Conservation (phyloP, 2,113 vertebrate species). For the Machaerirhynchus nigripectus region DNA sequence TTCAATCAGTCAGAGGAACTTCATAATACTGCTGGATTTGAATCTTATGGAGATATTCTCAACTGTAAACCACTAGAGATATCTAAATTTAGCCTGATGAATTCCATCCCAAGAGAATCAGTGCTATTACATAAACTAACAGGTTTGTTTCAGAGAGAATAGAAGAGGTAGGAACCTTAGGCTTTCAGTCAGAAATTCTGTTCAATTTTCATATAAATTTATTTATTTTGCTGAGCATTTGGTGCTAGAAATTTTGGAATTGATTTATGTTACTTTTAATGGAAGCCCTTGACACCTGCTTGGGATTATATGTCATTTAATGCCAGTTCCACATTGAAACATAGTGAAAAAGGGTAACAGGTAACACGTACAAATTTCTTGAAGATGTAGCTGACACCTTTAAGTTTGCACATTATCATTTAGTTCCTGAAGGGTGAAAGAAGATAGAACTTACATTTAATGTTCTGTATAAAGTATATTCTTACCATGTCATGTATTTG, state of each 20-base stretch:
- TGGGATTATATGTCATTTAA: background rate
- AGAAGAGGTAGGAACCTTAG: background rate
- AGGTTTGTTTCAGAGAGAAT: background rate
- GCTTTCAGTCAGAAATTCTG: background rate
- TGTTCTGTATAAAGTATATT: background rate
- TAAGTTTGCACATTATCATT: background rate
- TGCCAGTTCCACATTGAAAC: background rate
- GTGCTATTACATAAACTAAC: background rate
- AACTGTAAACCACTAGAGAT: background rate
- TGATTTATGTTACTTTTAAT: background rate
- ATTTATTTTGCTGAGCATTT: background rate
- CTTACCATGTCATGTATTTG: background rate
- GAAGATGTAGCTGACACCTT: background rate
- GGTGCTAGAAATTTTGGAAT: background rate
- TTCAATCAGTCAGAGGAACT: background rate
- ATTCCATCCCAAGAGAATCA: background rate
- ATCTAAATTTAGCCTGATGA: background rate
- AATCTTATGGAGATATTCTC: background rate
- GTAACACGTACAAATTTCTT: background rate
- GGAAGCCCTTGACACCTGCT: background rate
- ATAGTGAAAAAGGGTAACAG: background rate
- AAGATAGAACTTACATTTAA: background rate
- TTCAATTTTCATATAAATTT: background rate
- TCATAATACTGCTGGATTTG: background rate
- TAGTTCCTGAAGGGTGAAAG: background rate